phyloP scores from a whole-genome alignment of 30 jellyfish, hydroid and myxozoan species.

The Aurelia aurita complex sp. Pacific region DNA sequence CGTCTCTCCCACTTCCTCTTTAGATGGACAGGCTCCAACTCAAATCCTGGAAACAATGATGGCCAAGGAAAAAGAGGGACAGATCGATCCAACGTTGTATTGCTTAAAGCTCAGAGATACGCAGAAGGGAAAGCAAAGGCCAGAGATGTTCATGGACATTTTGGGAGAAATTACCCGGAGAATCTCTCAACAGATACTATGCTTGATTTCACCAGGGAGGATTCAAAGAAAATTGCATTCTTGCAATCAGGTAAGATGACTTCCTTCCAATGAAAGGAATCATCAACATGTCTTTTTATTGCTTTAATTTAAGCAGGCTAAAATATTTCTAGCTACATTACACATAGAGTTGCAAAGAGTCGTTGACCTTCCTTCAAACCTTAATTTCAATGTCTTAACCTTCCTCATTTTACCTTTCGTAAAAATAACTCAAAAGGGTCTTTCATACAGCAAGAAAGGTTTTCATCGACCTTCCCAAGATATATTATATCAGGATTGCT shows the following conservation, averaged over 20 bases:
- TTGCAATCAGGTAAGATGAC: constrained; percentile 43
- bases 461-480: no score
- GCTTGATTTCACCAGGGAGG: constrained; percentile 3
- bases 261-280: background rate
- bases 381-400: no score
- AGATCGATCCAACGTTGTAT: constrained; percentile 64
- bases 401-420: no score
- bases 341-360: background rate
- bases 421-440: no score
- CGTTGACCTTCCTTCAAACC: no score
- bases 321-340: background rate
- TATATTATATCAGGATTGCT: no score
- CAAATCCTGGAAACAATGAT: constrained; percentile 65
- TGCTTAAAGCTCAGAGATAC: constrained; percentile 21
- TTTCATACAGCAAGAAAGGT: no score
- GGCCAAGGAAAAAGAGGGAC: constrained; percentile 73
- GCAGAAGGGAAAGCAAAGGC: constrained; percentile 57
- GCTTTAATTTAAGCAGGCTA: background rate
- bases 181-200: constrained; percentile 4
- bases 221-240: constrained; percentile 28
- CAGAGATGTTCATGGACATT: constrained; percentile 35
- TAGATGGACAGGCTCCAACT: constrained; percentile 76
- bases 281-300: background rate
- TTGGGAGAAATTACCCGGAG: constrained; percentile 66
- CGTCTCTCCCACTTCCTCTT: background rate